These are phyloP conservation scores for Odontomachus brunneus DNA, from an alignment of 1,140 invertebrate species.

Conservation along the genomic window DNA sequence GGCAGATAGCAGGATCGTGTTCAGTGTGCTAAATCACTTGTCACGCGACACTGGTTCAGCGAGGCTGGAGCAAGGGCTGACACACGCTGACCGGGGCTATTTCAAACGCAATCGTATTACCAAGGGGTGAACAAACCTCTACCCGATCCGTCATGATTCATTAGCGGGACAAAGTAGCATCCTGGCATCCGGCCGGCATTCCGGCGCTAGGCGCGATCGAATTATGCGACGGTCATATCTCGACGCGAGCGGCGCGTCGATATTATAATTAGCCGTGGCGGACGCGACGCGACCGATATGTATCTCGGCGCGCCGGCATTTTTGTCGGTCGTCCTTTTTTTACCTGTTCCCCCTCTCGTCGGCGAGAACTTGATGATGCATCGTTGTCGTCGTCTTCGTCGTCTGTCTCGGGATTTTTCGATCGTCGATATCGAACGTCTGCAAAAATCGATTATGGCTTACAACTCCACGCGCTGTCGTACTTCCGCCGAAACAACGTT, in stretches of 20 bases:
- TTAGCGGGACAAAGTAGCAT: conserved; percentile 23
- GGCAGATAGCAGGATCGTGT: conserved; percentile 25
- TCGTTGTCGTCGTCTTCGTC: no score
- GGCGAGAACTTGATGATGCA: neutral
- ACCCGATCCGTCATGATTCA: conserved; percentile 21
- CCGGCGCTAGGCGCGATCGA: neutral
- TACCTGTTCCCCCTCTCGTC: no score
- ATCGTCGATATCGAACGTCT: no score
- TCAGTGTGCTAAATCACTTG: conserved; percentile 42
- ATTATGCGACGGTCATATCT: conserved; percentile 28
- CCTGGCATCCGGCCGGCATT: neutral
- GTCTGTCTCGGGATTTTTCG: no score
- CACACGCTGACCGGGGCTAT: conserved; percentile 1
- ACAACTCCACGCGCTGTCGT: no score
- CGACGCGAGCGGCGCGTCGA: neutral
- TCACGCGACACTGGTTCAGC: conserved; percentile 33
- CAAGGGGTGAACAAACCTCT: conserved; percentile 8
- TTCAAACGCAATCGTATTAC: conserved; percentile 25
- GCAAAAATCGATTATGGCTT: no score
- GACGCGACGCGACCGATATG: neutral
- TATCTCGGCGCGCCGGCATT: conserved; percentile 23
- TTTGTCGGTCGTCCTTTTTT: conserved; percentile 1
- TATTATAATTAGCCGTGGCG: conserved; percentile 40
- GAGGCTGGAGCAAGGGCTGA: conserved; percentile 37
- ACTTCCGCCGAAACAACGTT: no score